phyloP scores from a whole-genome alignment of 2,888 invertebrate species.

The Ectemnius lituratus region DNA sequence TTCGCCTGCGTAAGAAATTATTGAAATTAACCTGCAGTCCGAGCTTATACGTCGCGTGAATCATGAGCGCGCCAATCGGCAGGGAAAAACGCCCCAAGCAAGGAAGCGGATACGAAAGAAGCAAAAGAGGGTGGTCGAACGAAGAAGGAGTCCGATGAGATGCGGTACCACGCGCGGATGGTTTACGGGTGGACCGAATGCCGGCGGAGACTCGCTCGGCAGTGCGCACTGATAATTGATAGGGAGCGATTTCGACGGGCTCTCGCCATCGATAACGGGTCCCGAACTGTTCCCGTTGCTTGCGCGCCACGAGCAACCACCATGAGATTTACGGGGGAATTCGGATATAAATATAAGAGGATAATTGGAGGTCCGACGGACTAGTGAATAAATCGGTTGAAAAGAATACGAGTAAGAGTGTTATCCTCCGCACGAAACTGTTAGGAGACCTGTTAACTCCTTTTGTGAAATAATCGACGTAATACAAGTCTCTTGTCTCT shows the following conservation, averaged over 20 bases:
- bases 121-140: no score
- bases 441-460: no score
- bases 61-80: no score
- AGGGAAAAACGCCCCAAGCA: no score
- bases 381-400: no score
- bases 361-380: background rate
- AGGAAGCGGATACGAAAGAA: no score
- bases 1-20: background rate
- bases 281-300: constrained; percentile 46
- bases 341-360: background rate
- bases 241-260: constrained; percentile 56
- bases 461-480: no score
- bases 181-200: constrained; percentile 21
- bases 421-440: no score
- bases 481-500: no score
- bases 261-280: constrained; percentile 51
- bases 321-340: background rate
- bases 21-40: background rate
- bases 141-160: no score
- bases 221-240: constrained; percentile 55
- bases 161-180: constrained; percentile 5
- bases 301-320: constrained; percentile 12
- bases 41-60: background rate
- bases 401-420: no score
- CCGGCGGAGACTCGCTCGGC: constrained; percentile 27